Conservation (phyloP, 2,888 invertebrate species). For the Zeuzera pyrina region DNA sequence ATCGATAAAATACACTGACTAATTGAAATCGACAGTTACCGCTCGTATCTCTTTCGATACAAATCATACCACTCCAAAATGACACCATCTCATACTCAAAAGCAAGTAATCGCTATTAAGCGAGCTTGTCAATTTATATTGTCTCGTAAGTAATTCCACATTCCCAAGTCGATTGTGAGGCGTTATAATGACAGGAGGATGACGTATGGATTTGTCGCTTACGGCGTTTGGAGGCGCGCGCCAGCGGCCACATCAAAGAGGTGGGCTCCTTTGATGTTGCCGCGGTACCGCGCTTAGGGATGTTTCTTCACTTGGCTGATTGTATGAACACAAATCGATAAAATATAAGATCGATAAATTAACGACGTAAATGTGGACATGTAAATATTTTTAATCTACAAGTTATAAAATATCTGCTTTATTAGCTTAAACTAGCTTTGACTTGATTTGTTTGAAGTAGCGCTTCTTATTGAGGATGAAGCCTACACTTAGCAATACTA, state of each 20-base stretch:
- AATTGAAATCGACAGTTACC: too few species aligned
- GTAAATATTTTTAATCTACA: background rate
- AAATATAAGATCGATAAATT: background rate
- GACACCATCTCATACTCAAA: conserved; percentile 16
- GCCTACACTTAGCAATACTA: too few species aligned
- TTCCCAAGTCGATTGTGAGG: conserved; percentile 66
- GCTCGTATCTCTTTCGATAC: background rate
- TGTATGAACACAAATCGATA: background rate
- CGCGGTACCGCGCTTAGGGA: conserved; percentile 56
- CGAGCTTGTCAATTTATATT: conserved; percentile 70
- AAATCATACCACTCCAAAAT: conserved; percentile 3
- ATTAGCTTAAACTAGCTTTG: background rate
- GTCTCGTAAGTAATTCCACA: conserved; percentile 67
- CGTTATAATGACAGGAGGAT: conserved; percentile 72
- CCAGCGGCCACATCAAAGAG: conserved; percentile 72
- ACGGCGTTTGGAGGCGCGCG: conserved; percentile 71
- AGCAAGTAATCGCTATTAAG: conserved; percentile 55
- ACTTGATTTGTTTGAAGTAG: too few species aligned
- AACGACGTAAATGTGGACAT: background rate
- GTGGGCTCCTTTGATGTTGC: conserved; percentile 70
- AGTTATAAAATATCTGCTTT: background rate
- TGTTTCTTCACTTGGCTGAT: conserved; percentile 23
- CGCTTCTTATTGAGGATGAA: too few species aligned
- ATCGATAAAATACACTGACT: too few species aligned
- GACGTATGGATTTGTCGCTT: conserved; percentile 74